Base-by-base conservation (phyloP, 2,888 invertebrate species). In the Mesorhabditis belari region DNA sequence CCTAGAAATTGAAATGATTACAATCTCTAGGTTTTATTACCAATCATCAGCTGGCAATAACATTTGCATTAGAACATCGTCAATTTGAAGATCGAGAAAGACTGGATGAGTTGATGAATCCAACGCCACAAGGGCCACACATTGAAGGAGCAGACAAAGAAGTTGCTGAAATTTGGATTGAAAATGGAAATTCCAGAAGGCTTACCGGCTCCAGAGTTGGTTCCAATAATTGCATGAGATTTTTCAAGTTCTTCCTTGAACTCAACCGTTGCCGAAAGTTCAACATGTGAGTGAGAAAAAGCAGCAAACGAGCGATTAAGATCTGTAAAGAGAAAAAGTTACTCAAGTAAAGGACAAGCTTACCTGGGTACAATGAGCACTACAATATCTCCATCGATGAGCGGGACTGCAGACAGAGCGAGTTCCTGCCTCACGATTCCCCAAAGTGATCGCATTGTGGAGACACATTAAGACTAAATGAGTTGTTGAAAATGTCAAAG, bases 1-100 rank as follows among this genome's bases (percentile, higher is more conserved):
- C 86, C 72, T 19, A 19, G 50, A 17, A 50, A 50, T 17, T 6
- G 50, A 19, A 50, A 12, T n/a, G 6, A 12, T 17, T n/a, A 21
- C 19, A 5, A 12, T 6, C 12, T 17, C 12, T n/a, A 17, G 35
- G 35, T 54, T 12, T 9, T 6, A 49, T 4, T 12, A 73, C 74
- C 87, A 87, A 76, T 87, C 87, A 77, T 87, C 87, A 0, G 87
- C 86, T 21, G 87, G 87, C 65, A 87, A 82, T 58, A 87, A 82
- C 64, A 87, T 83, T 79, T 80, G 79, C 74, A 86, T 86, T 52
- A 87, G 80, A 68, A 85, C 85, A 78, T 87, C 87, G 12, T 87
- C 85, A 55, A 87, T 83, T 67, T 86, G 86, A 17, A 85, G 84
- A 28, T 86, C 86, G 27, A 84, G 81, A 59, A 87, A 81, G 1